Conservation (phyloP, 2,888 invertebrate species). For the Portevinia maculata region DNA sequence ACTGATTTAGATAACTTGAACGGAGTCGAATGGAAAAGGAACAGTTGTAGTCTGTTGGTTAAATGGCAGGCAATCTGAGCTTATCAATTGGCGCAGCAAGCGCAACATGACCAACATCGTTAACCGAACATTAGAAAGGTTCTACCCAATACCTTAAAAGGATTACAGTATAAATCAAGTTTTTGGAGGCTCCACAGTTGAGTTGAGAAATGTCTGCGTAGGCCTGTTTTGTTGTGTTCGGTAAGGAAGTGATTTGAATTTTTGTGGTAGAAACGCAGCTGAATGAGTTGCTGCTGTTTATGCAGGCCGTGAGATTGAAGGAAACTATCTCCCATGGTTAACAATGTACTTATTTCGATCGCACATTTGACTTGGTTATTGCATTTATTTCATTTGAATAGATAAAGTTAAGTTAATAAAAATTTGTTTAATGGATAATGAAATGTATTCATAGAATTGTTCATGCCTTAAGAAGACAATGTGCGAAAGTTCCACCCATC, state of each 20-base stretch:
- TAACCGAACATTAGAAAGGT: conserved; percentile 67
- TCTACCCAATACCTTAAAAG: conserved; percentile 71
- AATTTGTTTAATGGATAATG: neutral
- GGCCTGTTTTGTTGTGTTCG: conserved; percentile 39
- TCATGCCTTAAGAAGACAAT: no score
- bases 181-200: conserved; percentile 17
- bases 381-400: neutral
- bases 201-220: conserved; percentile 30
- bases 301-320: conserved; percentile 34
- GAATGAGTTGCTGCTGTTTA: conserved; percentile 50
- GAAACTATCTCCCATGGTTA: conserved; percentile 30
- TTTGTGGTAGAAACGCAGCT: conserved; percentile 41
- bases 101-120: conserved; percentile 57
- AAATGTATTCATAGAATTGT: no score
- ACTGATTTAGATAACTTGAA: conserved; percentile 71
- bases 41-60: conserved; percentile 45
- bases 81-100: conserved; percentile 72
- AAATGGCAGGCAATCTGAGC: conserved; percentile 62
- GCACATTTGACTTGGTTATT: conserved; percentile 27
- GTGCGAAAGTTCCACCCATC: no score
- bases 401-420: neutral
- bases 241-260: conserved; percentile 56
- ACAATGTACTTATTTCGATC: conserved; percentile 32
- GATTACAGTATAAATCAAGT: conserved; percentile 59
- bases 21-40: conserved; percentile 20